Evolutionary conservation across 2,113 vertebrate genomes (phyloP), one percentile per base, ranked within the genome.

Genomic region (Xenus cinereus): DNA sequence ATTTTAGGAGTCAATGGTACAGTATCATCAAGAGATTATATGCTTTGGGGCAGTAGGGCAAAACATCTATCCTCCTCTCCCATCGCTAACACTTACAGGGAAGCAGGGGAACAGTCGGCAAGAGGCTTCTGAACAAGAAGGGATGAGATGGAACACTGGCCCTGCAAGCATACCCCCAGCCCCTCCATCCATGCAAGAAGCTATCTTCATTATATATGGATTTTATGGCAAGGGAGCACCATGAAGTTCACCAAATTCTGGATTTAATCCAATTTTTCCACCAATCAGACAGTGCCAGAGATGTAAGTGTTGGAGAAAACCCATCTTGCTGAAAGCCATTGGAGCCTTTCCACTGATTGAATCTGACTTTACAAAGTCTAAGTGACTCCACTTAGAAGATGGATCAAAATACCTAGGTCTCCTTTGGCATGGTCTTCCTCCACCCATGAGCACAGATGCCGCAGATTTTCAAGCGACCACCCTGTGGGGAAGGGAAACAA

Each of bases 101-200:
- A 62, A 72, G 56, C 32, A 33, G 2, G 1, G 1, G 8, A 54
- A 50, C 30, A 64, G 56, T 6, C 56, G 77, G 69, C 4, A 9
- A 39, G 18, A 57, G 69, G 53, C 14, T 69, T 48, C 68, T 43
- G 72, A 75, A 56, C 1, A 7, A 75, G 30, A 12, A 4, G 1
- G 62, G 41, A 54, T 22, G 37, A 32, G 41, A 57, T 1, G 7
- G 64, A 66, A 71, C 32, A 4, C 9, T 1, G 13, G 19, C 3
- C 21, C 35, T 26, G 35, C 27, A 69, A 51, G 46, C 0, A 0
- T 0, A 2, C 7, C 16, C 35, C 11, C 5, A 22, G 4, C 3
- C 17, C 14, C 13, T 57, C 50, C 59, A 80, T 2, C 24, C 21
- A 10, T 12, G 63, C 37, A 37, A 28, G 33, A 46, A 26, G 7